A percentile compares a stretch with the other conserved stretches of the same genome.
Evolutionary conservation across 2,888 invertebrate species (phyloP).

Genomic region (Homarus gammarus): DNA sequence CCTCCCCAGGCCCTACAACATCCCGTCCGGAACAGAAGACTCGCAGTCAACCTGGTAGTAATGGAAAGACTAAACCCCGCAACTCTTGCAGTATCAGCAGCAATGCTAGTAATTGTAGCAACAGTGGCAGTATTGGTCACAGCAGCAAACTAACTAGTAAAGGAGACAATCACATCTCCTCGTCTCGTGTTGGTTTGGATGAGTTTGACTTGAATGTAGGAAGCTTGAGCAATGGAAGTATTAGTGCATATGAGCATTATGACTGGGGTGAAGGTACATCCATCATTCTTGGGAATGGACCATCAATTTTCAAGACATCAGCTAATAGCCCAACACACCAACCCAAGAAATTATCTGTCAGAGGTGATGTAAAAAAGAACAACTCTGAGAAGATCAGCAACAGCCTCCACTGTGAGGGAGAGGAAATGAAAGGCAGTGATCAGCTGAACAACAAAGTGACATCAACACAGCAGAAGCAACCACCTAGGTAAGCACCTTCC

Average conservation of each 20-base stretch:
- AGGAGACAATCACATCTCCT: constrained; percentile 17
- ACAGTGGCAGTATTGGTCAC: constrained; percentile 22
- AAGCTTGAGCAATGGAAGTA: constrained; percentile 34
- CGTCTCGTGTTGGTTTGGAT: constrained; percentile 61
- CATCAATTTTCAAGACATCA: constrained; percentile 27
- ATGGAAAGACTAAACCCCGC: constrained; percentile 20
- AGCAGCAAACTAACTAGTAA: constrained; percentile 9
- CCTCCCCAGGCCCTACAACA: constrained; percentile 59
- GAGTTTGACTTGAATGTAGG: constrained; percentile 60
- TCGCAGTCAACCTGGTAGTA: constrained; percentile 21
- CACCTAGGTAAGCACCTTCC: constrained; percentile 73
- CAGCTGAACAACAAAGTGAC: constrained; percentile 65
- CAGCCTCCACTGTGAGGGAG: constrained; percentile 17
- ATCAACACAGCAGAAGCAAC: constrained; percentile 58
- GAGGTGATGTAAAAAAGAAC: constrained; percentile 50
- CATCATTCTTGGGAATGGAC: constrained; percentile 27
- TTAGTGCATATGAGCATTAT: constrained; percentile 65
- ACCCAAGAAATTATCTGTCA: constrained; percentile 38
- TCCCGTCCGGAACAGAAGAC: constrained; percentile 53
- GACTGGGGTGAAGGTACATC: constrained; percentile 53
- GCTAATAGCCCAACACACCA: constrained; percentile 63
- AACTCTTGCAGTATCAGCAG: constrained; percentile 28
- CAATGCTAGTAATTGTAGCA: constrained; percentile 30
- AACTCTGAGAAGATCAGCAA: constrained; percentile 44
- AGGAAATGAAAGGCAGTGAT: constrained; percentile 32